Conservation (phyloP, 2,113 vertebrate genomes). For the Meriones unguiculatus region DNA sequence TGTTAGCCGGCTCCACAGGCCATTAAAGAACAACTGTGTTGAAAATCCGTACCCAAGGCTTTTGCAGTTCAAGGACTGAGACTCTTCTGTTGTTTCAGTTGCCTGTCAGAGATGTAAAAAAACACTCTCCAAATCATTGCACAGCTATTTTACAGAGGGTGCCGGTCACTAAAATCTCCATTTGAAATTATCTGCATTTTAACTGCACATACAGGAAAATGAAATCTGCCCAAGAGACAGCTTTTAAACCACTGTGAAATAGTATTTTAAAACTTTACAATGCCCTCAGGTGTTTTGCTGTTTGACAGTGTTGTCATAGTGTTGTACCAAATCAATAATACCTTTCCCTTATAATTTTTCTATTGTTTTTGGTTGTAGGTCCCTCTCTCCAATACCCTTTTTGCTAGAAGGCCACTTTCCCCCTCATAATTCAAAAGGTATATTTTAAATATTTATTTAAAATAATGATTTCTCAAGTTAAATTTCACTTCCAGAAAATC, state of each 20-base stretch:
- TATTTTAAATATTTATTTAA: slow-evolving; percentile 57
- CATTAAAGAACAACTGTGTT: neutral
- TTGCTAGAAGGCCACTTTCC: neutral
- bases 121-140: neutral
- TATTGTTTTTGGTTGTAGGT: neutral
- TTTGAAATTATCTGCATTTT: slow-evolving; percentile 21
- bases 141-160: neutral
- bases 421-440: neutral
- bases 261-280: neutral
- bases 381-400: neutral
- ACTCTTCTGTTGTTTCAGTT: neutral
- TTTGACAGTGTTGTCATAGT: neutral
- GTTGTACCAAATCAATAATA: neutral
- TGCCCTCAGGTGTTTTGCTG: neutral
- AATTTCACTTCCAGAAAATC: slow-evolving; percentile 15
- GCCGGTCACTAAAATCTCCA: neutral
- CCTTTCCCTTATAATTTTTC: neutral
- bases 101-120: neutral
- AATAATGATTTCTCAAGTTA: slow-evolving; percentile 35
- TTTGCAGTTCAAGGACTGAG: neutral
- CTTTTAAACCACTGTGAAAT: slow-evolving; percentile 41
- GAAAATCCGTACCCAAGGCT: neutral
- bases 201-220: slow-evolving; percentile 12
- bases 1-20: neutral
- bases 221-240: neutral